Conservation (phyloP, 2,888 invertebrate species). For the Pachycephus smyrnensis region DNA sequence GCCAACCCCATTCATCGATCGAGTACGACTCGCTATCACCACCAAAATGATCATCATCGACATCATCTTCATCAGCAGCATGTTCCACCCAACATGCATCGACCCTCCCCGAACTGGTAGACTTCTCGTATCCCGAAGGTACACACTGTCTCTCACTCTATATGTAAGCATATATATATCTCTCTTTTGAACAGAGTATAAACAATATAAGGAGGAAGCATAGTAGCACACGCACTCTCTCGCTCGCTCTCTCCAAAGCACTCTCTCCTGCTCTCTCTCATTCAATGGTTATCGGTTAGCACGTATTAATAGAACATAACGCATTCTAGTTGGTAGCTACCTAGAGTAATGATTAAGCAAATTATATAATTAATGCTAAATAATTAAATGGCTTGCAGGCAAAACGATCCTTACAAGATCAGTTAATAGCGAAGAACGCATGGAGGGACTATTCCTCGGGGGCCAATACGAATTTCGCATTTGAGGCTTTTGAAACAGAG, state of each 20-base stretch:
- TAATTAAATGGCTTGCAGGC: neutral
- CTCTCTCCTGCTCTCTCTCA: constrained; percentile 1
- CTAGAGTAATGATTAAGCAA: no score
- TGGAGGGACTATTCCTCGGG: constrained; percentile 88
- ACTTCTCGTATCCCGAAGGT: constrained; percentile 17
- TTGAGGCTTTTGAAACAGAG: constrained; percentile 88
- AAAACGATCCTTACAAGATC: constrained; percentile 73
- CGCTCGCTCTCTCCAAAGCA: neutral
- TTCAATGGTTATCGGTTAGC: no score
- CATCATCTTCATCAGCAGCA: constrained; percentile 56
- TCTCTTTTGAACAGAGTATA: neutral
- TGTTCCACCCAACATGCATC: constrained; percentile 60
- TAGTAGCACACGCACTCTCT: neutral
- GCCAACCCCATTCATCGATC: constrained; percentile 59
- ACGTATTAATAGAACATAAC: no score
- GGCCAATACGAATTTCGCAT: constrained; percentile 89
- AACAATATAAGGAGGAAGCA: no score
- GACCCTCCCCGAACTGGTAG: constrained; percentile 63
- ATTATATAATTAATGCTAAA: neutral
- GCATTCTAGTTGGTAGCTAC: no score
- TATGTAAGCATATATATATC: neutral
- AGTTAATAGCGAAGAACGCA: constrained; percentile 83
- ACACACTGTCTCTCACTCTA: neutral
- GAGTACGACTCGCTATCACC: constrained; percentile 64
- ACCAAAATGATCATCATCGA: constrained; percentile 58